Conservation (phyloP, 1,140 invertebrate genomes). For the Centruroides sculpturatus region DNA sequence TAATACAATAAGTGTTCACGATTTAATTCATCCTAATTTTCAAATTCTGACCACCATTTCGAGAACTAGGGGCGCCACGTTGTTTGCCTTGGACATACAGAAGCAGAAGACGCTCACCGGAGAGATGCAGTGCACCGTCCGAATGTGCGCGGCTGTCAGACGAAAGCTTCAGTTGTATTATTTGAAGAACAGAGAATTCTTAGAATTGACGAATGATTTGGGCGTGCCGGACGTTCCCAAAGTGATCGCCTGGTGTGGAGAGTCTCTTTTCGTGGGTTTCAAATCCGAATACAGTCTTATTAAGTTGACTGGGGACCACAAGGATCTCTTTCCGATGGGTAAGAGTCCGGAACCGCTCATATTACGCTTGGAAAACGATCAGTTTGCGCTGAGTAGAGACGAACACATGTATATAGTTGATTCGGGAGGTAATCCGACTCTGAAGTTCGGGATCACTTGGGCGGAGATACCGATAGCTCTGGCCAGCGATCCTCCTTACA, state of each 20-base stretch:
- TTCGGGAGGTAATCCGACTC: conserved; percentile 47
- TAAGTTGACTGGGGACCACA: conserved; percentile 49
- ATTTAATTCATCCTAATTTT: too few relatives aligned
- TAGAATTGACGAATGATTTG: conserved; percentile 39
- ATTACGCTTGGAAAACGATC: conserved; percentile 51
- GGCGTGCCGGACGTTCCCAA: conserved; percentile 55
- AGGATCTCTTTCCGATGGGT: conserved; percentile 69
- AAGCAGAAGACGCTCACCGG: conserved; percentile 46
- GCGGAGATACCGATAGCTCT: conserved; percentile 58
- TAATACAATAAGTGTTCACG: too few relatives aligned
- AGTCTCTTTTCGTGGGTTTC: conserved; percentile 67
- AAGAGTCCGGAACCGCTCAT: conserved; percentile 68
- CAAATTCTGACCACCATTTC: too few relatives aligned
- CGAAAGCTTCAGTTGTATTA: conserved; percentile 65
- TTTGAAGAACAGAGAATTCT: conserved; percentile 72
- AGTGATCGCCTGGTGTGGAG: conserved; percentile 68
- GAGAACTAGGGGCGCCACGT: too few relatives aligned
- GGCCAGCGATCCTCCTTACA: conserved; percentile 80
- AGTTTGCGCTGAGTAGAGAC: conserved; percentile 66
- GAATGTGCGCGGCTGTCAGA: conserved; percentile 76
- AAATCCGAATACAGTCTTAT: conserved; percentile 64
- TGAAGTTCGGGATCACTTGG: conserved; percentile 61
- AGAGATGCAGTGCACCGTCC: conserved; percentile 52
- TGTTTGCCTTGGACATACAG: conserved; percentile 21
- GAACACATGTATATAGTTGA: conserved; percentile 69